These are phyloP conservation scores for Petrosia ficiformis DNA, from an alignment of 37 sponge, comb jelly and placozoan species.

Conservation along the genomic window DNA sequence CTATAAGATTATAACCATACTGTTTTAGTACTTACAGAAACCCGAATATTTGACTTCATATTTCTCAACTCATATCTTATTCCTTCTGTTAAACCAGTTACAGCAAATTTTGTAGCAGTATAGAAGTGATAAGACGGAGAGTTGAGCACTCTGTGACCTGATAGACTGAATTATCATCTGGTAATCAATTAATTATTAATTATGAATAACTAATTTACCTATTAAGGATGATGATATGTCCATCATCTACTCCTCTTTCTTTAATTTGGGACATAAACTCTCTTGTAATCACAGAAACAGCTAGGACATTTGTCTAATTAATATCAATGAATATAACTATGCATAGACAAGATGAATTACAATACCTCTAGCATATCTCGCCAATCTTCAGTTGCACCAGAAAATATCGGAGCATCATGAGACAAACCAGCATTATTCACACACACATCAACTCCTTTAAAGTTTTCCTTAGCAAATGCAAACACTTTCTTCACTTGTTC, in stretches of 20 bases:
- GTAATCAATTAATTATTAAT: not conserved
- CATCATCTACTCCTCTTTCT: constrained; percentile 59
- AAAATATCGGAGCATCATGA: constrained; percentile 47
- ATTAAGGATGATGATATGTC: constrained; percentile 75
- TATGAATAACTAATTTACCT: constrained; percentile 42
- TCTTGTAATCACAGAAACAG: constrained; percentile 55
- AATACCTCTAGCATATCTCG: constrained; percentile 74
- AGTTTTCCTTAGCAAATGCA: constrained; percentile 27
- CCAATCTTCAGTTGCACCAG: constrained; percentile 69
- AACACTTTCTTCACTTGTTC: constrained; percentile 63
- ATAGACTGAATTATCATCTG: constrained; percentile 36
- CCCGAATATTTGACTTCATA: constrained; percentile 52
- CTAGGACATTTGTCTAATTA: constrained; percentile 73
- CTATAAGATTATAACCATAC: not conserved
- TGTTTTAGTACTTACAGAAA: constrained; percentile 42
- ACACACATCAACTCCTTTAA: constrained; percentile 74
- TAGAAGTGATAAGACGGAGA: constrained; percentile 65
- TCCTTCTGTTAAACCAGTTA: constrained; percentile 79
- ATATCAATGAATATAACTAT: not conserved
- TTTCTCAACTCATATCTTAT: constrained; percentile 72
- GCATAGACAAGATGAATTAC: not conserved
- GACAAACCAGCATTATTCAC: constrained; percentile 85
- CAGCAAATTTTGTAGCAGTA: constrained; percentile 76
- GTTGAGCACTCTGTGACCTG: constrained; percentile 55
- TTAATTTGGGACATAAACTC: constrained; percentile 73